Conservation (phyloP, 2,797 vertebrate species). For the Psittacula echo region DNA sequence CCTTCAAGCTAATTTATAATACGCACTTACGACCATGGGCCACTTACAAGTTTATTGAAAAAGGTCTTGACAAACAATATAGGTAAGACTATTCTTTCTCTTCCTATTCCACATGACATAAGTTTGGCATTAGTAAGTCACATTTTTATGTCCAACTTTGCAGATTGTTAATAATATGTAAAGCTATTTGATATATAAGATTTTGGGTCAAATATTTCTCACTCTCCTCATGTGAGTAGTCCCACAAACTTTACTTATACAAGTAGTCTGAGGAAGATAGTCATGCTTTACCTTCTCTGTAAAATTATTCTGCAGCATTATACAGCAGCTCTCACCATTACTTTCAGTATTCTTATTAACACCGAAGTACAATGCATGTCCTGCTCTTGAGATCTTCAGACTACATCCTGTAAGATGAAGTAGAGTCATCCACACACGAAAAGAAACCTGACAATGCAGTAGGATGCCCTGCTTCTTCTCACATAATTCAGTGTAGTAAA, state of each 20-base stretch:
- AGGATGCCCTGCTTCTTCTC: slow-evolving; percentile 49
- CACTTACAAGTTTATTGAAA: slow-evolving; percentile 58
- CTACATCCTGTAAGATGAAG: slow-evolving; percentile 13
- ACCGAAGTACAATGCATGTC: neutral
- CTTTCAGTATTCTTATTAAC: slow-evolving; percentile 30
- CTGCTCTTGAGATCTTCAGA: slow-evolving; percentile 36
- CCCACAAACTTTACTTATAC: slow-evolving; percentile 10
- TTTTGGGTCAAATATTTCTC: slow-evolving; percentile 53
- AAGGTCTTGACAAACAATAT: slow-evolving; percentile 50
- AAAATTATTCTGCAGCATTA: slow-evolving; percentile 39
- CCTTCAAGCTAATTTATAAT: slow-evolving; percentile 73
- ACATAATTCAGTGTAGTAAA: slow-evolving; percentile 38
- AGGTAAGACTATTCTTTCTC: slow-evolving; percentile 69
- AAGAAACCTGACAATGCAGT: slow-evolving; percentile 36
- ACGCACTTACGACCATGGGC: slow-evolving; percentile 62
- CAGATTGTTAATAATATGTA: slow-evolving; percentile 70
- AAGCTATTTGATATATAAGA: slow-evolving; percentile 69
- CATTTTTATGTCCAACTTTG: slow-evolving; percentile 64
- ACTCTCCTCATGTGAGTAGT: neutral
- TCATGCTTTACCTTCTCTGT: slow-evolving; percentile 8
- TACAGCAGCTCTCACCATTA: slow-evolving; percentile 29
- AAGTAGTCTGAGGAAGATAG: neutral
- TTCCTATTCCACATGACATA: slow-evolving; percentile 65
- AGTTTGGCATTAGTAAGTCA: slow-evolving; percentile 71
- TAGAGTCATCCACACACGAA: neutral